Conservation (phyloP, 2,113 vertebrate genomes). For the Euleptes europaea region DNA sequence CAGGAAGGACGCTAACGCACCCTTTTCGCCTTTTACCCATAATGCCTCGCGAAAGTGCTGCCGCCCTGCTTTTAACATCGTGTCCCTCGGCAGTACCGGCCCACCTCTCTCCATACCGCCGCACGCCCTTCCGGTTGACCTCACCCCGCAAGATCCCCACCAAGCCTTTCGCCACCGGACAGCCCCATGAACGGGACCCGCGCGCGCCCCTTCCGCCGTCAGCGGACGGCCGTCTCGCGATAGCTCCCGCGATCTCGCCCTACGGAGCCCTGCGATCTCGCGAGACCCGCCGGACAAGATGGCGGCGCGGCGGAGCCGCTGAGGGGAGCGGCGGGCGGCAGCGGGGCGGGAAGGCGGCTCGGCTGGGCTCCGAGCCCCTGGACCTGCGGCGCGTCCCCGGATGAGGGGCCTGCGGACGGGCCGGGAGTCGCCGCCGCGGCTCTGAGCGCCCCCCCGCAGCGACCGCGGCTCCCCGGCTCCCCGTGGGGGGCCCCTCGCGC, state of each 20-base stretch:
- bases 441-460: conserved; percentile 67
- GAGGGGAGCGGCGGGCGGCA: neutral
- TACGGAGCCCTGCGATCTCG: neutral
- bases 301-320: conserved; percentile 38
- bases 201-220: rapidly evolving
- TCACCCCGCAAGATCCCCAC: neutral
- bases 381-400: conserved; percentile 4
- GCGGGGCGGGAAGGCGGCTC: neutral
- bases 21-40: too few species aligned
- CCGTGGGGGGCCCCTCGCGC: conserved; percentile 48
- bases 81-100: too few species aligned
- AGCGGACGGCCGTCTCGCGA: neutral
- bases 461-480: conserved; percentile 61
- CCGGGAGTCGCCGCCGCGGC: conserved; percentile 53
- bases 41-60: too few species aligned
- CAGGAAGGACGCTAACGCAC: too few species aligned
- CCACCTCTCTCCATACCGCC: neutral
- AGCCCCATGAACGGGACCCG: rapidly evolving
- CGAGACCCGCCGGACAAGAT: conserved; percentile 42
- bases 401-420: conserved; percentile 56
- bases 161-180: too few species aligned
- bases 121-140: too few species aligned
- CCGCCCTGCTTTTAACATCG: too few species aligned
- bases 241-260: neutral
- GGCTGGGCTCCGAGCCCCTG: neutral